A percentile compares a stretch with the other conserved stretches of the same genome.
These are phyloP conservation scores for Heliocidaris tuberculata DNA, from an alignment of 35 echinoderm and acorn worm species.

Conservation along the genomic window DNA sequence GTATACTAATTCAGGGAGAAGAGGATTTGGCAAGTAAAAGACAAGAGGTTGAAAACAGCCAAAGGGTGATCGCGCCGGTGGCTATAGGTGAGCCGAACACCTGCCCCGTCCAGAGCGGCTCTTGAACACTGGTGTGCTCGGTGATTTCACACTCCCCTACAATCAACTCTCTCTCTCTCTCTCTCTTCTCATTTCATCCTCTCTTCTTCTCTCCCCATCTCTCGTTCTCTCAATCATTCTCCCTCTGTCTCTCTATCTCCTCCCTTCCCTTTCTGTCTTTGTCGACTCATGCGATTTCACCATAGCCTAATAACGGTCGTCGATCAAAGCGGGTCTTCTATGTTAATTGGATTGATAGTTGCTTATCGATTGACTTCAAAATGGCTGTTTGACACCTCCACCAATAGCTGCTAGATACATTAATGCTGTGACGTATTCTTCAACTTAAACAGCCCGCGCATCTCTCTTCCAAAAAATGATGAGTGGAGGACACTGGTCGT, in stretches of 20 bases:
- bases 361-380: slow-evolving; percentile 22
- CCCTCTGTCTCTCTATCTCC: background rate
- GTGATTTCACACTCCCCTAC: slow-evolving; percentile 50
- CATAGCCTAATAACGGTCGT: slow-evolving; percentile 40
- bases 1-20: slow-evolving; percentile 39
- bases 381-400: slow-evolving; percentile 52
- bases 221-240: background rate
- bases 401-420: slow-evolving; percentile 41
- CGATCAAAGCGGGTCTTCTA: slow-evolving; percentile 50
- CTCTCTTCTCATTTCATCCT: background rate
- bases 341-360: slow-evolving; percentile 55
- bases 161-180: slow-evolving; percentile 27
- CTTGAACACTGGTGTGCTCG: slow-evolving; percentile 1
- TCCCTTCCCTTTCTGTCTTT: background rate
- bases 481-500: background rate
- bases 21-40: slow-evolving; percentile 19
- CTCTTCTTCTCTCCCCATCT: background rate
- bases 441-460: background rate
- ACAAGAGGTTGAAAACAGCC: slow-evolving; percentile 32
- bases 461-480: background rate
- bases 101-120: slow-evolving; percentile 35
- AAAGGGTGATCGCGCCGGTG: slow-evolving; percentile 34
- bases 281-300: slow-evolving; percentile 23
- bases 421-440: slow-evolving; percentile 45
- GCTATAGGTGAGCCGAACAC: slow-evolving; percentile 45